phyloP scores from a whole-genome alignment of 2,797 vertebrate species.

The Bucorvus abyssinicus region DNA sequence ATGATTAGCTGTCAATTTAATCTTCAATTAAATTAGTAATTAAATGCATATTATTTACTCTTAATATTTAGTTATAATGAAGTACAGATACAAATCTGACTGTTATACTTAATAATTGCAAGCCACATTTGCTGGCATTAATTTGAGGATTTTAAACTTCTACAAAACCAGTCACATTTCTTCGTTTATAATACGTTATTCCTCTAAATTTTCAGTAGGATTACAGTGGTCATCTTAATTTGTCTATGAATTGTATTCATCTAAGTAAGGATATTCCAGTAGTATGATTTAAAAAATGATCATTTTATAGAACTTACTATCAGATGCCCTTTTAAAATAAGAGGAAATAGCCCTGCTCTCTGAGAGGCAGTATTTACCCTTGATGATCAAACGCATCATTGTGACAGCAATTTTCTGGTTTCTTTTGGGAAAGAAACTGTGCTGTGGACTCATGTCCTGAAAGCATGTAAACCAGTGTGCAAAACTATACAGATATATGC shows the following conservation, averaged over 20 bases:
- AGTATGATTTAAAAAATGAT: not conserved
- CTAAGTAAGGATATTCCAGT: not conserved
- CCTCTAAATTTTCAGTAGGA: not conserved
- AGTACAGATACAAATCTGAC: not conserved
- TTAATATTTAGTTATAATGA: not conserved
- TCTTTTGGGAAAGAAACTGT: not conserved
- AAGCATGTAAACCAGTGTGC: not conserved
- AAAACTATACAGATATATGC: not conserved
- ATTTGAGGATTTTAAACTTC: not conserved
- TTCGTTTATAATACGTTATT: not conserved
- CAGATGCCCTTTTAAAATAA: not conserved
- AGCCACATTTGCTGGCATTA: not conserved
- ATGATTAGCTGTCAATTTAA: not conserved
- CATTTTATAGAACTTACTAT: not conserved
- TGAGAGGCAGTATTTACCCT: not conserved
- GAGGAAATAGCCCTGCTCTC: fast-evolving
- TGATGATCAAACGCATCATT: not conserved
- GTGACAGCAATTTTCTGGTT: not conserved
- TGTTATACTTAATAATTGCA: not conserved
- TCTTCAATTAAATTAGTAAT: not conserved
- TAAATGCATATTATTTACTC: not conserved
- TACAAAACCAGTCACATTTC: not conserved
- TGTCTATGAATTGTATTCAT: not conserved
- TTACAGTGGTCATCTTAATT: not conserved
- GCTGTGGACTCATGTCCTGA: not conserved